Evolutionary conservation across 2,113 vertebrate genomes (phyloP).

Genomic region (Podarcis muralis): DNA sequence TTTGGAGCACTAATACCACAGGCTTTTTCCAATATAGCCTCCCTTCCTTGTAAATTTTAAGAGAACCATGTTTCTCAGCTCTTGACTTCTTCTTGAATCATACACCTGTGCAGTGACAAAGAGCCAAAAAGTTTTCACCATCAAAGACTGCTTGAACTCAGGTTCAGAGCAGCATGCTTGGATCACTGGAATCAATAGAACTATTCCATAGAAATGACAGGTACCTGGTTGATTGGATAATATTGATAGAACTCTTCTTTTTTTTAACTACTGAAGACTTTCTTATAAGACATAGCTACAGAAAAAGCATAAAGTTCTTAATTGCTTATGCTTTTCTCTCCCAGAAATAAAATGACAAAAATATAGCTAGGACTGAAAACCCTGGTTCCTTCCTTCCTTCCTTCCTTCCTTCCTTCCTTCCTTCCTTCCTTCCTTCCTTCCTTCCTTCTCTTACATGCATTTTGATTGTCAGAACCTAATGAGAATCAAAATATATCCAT

Average conservation of each 20-base stretch:
- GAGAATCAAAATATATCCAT: constrained; percentile 43
- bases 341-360: not conserved
- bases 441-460: not conserved
- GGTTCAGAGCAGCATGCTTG: not conserved
- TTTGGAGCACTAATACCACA: no score
- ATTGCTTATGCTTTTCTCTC: not conserved
- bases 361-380: constrained; percentile 18
- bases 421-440: not conserved
- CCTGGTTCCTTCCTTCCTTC: not conserved
- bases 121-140: not conserved
- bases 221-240: not conserved
- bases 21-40: not conserved
- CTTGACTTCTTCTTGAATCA: not conserved
- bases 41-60: not conserved
- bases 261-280: not conserved
- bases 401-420: not conserved
- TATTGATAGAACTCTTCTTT: not conserved
- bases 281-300: not conserved
- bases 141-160: not conserved
- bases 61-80: no score
- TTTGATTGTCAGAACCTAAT: constrained; percentile 51
- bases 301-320: not conserved
- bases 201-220: not conserved
- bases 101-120: not conserved
- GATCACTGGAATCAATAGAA: not conserved